These are phyloP conservation scores for Hipparchia semele DNA, from an alignment of 2,888 invertebrate genomes.

Conservation along the genomic window DNA sequence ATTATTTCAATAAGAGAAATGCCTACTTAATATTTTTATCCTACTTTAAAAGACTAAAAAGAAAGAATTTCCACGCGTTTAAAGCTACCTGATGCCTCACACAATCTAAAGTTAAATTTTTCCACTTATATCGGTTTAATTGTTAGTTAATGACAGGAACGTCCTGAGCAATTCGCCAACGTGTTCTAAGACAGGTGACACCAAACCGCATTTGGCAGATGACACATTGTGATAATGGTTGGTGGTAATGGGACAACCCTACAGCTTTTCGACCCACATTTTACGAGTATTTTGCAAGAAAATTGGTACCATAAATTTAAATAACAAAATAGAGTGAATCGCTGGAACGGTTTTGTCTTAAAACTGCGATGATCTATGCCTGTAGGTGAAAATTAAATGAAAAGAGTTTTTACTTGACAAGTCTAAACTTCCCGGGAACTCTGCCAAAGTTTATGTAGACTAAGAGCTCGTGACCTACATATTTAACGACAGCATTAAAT, in stretches of 20 bases:
- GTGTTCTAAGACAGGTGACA: no score
- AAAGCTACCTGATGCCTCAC: no score
- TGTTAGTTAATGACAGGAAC: no score
- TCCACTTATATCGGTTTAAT: no score
- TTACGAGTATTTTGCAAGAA: background rate
- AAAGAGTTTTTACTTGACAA: slow-evolving; percentile 31
- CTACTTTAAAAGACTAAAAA: no score
- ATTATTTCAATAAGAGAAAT: background rate
- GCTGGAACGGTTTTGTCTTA: slow-evolving; percentile 9
- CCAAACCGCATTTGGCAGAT: no score
- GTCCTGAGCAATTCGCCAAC: no score
- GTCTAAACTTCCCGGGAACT: slow-evolving; percentile 38
- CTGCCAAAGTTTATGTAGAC: slow-evolving; percentile 34
- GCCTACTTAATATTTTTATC: background rate
- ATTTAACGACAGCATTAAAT: background rate
- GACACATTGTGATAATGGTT: background rate
- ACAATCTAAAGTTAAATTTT: no score
- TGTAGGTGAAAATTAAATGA: slow-evolving; percentile 28
- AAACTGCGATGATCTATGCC: slow-evolving; percentile 29
- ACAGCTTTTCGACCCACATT: background rate
- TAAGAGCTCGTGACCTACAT: slow-evolving; percentile 18
- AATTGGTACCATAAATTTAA: slow-evolving; percentile 1
- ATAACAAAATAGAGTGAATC: slow-evolving; percentile 26
- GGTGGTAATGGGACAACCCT: background rate
- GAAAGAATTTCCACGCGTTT: no score